These are phyloP conservation scores for Willisornis vidua DNA, from an alignment of 2,113 vertebrate species.

Conservation along the genomic window DNA sequence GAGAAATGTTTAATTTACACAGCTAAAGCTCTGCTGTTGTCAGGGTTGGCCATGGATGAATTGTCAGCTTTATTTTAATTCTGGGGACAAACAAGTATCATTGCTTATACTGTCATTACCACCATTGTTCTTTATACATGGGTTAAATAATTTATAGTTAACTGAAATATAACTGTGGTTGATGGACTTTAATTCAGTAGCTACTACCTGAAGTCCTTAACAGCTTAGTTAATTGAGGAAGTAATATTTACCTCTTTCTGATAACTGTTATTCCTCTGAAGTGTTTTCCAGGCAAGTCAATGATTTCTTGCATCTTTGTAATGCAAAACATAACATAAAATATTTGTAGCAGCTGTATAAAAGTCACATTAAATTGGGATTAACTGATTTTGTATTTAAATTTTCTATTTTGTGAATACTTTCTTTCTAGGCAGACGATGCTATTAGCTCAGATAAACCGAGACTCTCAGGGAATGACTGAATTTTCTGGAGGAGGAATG, in stretches of 20 bases:
- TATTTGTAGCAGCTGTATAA: background rate
- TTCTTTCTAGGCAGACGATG: conserved; percentile 87
- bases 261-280: background rate
- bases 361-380: background rate
- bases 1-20: background rate
- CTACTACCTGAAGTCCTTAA: background rate
- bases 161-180: background rate
- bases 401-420: conserved; percentile 1
- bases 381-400: background rate
- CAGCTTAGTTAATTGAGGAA: background rate
- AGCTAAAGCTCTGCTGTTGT: background rate
- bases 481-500: conserved; percentile 94
- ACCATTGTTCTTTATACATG: background rate
- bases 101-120: background rate
- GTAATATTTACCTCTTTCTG: background rate
- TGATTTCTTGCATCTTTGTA: background rate
- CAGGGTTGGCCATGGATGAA: background rate
- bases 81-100: background rate
- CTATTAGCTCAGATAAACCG: conserved; percentile 98
- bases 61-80: background rate
- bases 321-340: background rate
- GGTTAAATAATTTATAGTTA: background rate
- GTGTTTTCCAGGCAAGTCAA: background rate
- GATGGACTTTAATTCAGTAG: background rate
- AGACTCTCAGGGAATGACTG: conserved; percentile 95